Evolutionary conservation across 2,797 vertebrate genomes (phyloP).

Genomic region (Enteromius paludinosus): DNA sequence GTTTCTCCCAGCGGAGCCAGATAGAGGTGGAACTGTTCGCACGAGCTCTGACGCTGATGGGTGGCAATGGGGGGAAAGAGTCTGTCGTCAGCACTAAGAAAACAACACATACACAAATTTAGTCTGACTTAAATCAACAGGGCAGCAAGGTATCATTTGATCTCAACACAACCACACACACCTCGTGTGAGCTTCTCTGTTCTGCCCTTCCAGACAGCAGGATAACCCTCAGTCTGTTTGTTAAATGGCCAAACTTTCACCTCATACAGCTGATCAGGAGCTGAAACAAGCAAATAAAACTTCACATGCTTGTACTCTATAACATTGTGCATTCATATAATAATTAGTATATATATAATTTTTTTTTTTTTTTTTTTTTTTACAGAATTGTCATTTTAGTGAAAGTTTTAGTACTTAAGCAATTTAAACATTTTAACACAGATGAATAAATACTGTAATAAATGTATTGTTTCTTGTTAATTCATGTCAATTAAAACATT

Average conservation of each 20-base stretch:
- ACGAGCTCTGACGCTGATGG: constrained; percentile 86
- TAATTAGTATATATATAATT: too few relatives aligned
- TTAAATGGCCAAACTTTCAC: constrained; percentile 92
- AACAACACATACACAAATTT: constrained; percentile 36
- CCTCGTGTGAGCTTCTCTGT: constrained; percentile 85
- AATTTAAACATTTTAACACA: too few relatives aligned
- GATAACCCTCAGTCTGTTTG: constrained; percentile 90
- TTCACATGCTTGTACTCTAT: not conserved
- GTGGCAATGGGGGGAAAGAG: constrained; percentile 87
- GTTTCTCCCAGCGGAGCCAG: constrained; percentile 95
- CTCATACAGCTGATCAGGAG: constrained; percentile 88
- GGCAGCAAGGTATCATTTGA: not conserved
- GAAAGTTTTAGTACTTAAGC: too few relatives aligned
- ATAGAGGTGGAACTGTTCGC: constrained; percentile 95
- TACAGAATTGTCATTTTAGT: too few relatives aligned
- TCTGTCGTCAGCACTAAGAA: constrained; percentile 66
- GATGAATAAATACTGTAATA: too few relatives aligned
- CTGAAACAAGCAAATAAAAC: constrained; percentile 69
- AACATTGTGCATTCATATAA: too few relatives aligned
- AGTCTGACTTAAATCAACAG: constrained; percentile 36
- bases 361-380: too few relatives aligned
- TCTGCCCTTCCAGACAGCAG: constrained; percentile 92
- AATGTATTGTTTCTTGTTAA: too few relatives aligned
- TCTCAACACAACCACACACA: constrained; percentile 22
- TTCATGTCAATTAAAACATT: too few relatives aligned